phyloP scores from a whole-genome alignment of 2,888 invertebrate genomes.

The Orchesellides sinensis region DNA sequence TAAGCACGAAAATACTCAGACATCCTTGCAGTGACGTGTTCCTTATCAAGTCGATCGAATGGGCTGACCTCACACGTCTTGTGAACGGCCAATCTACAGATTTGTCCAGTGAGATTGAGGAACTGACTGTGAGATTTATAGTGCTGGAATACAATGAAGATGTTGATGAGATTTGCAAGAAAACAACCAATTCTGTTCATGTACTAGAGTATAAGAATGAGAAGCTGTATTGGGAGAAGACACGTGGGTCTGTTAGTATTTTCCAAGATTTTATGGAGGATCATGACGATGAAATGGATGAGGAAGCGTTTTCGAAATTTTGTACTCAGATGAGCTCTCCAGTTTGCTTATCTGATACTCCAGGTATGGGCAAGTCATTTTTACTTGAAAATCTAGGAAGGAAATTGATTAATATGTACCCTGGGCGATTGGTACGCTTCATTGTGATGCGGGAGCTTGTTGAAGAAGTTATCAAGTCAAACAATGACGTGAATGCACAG shows the following conservation, averaged over 20 bases:
- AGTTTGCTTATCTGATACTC: not conserved
- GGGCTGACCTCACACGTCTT: not conserved
- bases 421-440: not conserved
- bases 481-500: not conserved
- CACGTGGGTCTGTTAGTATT: not conserved
- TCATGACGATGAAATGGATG: not conserved
- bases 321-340: not conserved
- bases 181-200: not conserved
- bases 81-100: too few relatives aligned
- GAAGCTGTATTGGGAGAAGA: not conserved
- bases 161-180: slow-evolving; percentile 4
- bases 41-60: not conserved
- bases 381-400: not conserved
- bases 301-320: not conserved
- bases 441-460: not conserved
- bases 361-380: slow-evolving; percentile 29
- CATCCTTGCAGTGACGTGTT: not conserved
- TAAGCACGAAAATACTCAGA: not conserved
- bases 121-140: not conserved
- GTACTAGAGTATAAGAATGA: not conserved
- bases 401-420: not conserved
- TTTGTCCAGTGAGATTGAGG: not conserved
- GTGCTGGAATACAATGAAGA: not conserved
- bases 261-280: not conserved
- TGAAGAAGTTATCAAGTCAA: too few relatives aligned